Conservation (phyloP, 2,888 invertebrate species). For the Didymodactylos carnosus region DNA sequence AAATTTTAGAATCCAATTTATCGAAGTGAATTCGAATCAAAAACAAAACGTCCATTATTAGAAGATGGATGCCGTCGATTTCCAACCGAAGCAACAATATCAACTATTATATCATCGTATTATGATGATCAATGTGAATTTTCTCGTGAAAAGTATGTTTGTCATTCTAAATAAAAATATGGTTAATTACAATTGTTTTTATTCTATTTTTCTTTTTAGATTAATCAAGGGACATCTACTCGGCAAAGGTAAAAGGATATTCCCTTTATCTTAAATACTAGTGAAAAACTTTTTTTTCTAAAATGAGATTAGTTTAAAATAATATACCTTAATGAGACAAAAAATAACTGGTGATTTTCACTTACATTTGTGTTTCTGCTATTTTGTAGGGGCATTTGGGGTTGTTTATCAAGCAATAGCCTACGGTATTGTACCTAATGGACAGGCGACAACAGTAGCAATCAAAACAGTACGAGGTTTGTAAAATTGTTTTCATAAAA, state of each 20-base stretch:
- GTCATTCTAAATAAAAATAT: too few relatives aligned
- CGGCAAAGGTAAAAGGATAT: too few relatives aligned
- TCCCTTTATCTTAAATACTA: too few relatives aligned
- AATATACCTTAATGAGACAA: too few relatives aligned
- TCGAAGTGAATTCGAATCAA: not conserved
- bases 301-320: too few relatives aligned
- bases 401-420: slow-evolving; percentile 9
- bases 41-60: not conserved
- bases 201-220: not conserved
- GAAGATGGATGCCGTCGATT: not conserved
- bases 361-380: too few relatives aligned
- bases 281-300: too few relatives aligned
- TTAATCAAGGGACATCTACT: not conserved
- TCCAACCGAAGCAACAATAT: not conserved
- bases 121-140: slow-evolving; percentile 12
- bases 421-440: not conserved
- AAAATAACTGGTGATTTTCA: too few relatives aligned
- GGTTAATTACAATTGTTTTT: not conserved
- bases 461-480: slow-evolving; percentile 11
- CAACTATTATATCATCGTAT: not conserved
- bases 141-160: not conserved
- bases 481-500: too few relatives aligned
- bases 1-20: not conserved
- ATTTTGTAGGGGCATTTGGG: slow-evolving; percentile 13
- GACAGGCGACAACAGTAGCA: slow-evolving; percentile 3